Evolutionary conservation across 2,113 vertebrate genomes (phyloP), one percentile per base, ranked within the genome.

Genomic region (Psephotus haematonotus): DNA sequence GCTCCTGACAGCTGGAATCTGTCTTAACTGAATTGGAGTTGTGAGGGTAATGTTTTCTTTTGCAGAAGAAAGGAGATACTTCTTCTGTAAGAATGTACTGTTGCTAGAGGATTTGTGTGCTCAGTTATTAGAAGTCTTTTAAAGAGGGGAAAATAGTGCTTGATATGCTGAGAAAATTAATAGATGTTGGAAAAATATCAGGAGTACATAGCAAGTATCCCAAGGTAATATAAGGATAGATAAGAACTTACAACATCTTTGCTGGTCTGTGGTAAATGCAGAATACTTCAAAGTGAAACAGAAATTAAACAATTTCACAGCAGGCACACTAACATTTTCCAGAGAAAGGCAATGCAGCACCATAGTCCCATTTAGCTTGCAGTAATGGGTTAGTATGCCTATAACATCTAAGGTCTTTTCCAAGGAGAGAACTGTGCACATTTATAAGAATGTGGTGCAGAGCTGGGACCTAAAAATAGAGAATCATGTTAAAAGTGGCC

Each of bases 161-260:
- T 63, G 79, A 81, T 86, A 83, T n/a, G 50, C 79, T 78, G 72
- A 88, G 76, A 84, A 94, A 84, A 94, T 77, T 77, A 94, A 75
- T 70, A 88, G 71, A 39, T n/a, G 47, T 33, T 82, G 24, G 74
- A 63, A 90, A 75, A 84, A 82, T 68, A 17, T 71, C 60, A 79
- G 64, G 47, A 84, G 62, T 25, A 20, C 6, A 1, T 20, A 91
- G 50, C 16, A 39, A 86, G 35, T 78, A 31, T 82, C 60, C 64
- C 74, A 78, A 74, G 50, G 76, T 69, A 82, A 47, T 31, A 8
- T 1, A 62, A 67, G 60, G 71, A 35, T 20, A 59, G 76, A 47
- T n/a, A 27, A 18, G 50, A 88, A 81, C 76, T 81, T 74, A 11
- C 0, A 28, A 33, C 24, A 46, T 64, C 72, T 93, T 53, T 71